Percentiles rank a stretch among this genome's conserved stretches.
phyloP scores from a whole-genome alignment of 2,113 vertebrate species.

The Gymnorhina tibicen region DNA sequence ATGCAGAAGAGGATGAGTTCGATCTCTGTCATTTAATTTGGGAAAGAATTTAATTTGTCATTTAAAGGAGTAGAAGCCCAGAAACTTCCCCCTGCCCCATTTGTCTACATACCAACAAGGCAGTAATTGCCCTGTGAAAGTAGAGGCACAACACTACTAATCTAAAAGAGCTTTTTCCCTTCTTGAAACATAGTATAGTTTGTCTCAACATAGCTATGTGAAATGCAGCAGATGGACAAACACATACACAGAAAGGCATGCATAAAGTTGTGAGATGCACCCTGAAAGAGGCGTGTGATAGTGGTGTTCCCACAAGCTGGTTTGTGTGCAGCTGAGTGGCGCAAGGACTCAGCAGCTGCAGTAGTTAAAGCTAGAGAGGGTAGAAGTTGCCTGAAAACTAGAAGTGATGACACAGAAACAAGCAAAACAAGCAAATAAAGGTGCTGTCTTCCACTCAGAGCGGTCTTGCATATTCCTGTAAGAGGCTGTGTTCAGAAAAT shows the following conservation, averaged over 20 bases:
- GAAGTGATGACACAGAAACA: background rate
- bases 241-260: background rate
- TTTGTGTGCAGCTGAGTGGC: background rate
- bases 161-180: background rate
- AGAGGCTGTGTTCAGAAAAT: background rate
- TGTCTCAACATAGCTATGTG: background rate
- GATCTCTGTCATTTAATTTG: background rate
- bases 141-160: background rate
- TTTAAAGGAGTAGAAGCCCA: background rate
- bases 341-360: background rate
- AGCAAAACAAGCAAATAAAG: background rate
- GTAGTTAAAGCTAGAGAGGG: background rate
- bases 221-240: background rate
- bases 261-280: background rate
- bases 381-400: background rate
- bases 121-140: background rate
- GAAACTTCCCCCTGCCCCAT: background rate
- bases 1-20: background rate
- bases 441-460: background rate
- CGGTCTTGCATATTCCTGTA: background rate
- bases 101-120: background rate
- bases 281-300: background rate
- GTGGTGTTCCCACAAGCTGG: background rate
- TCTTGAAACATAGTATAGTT: background rate
- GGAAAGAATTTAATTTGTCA: background rate